These are phyloP conservation scores for Nannoperca obscura DNA, from an alignment of 2,797 vertebrate species.

Conservation along the genomic window DNA sequence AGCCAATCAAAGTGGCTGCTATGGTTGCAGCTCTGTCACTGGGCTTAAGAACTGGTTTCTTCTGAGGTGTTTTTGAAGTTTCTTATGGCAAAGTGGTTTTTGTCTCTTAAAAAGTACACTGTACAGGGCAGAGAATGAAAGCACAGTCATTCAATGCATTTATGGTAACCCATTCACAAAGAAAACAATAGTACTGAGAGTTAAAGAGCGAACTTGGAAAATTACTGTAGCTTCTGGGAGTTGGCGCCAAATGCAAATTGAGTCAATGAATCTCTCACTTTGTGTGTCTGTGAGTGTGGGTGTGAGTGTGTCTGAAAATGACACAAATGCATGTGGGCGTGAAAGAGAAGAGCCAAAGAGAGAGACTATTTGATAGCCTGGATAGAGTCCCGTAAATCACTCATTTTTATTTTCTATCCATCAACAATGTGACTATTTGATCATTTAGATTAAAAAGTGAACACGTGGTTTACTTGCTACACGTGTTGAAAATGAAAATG, in stretches of 20 bases:
- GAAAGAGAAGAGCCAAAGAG: slow-evolving; percentile 70
- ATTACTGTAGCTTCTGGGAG: slow-evolving; percentile 59
- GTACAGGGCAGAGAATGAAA: slow-evolving; percentile 66
- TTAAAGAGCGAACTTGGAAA: slow-evolving; percentile 47
- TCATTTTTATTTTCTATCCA: slow-evolving; percentile 51
- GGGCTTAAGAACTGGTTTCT: slow-evolving; percentile 46
- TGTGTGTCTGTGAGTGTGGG: slow-evolving; percentile 35
- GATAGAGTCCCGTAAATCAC: slow-evolving; percentile 34
- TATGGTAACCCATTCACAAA: slow-evolving; percentile 42
- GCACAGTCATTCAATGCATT: slow-evolving; percentile 58
- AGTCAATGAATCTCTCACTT: slow-evolving; percentile 65
- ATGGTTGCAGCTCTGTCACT: slow-evolving; percentile 35
- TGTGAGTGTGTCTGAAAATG: slow-evolving; percentile 19
- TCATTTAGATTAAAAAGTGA: not conserved
- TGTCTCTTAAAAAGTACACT: slow-evolving; percentile 55
- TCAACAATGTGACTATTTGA: slow-evolving; percentile 10
- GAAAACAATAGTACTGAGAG: slow-evolving; percentile 43
- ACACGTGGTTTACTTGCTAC: slow-evolving; percentile 21
- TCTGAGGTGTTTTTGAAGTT: slow-evolving; percentile 50
- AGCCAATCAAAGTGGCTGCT: slow-evolving; percentile 48
- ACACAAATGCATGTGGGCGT: slow-evolving; percentile 25
- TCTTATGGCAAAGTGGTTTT: slow-evolving; percentile 46
- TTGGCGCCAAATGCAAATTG: slow-evolving; percentile 39
- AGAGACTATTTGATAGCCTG: slow-evolving; percentile 62
- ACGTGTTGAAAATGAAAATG: slow-evolving; percentile 45